phyloP scores from a whole-genome alignment of 1,140 invertebrate genomes.

The Ridgeia piscesae region DNA sequence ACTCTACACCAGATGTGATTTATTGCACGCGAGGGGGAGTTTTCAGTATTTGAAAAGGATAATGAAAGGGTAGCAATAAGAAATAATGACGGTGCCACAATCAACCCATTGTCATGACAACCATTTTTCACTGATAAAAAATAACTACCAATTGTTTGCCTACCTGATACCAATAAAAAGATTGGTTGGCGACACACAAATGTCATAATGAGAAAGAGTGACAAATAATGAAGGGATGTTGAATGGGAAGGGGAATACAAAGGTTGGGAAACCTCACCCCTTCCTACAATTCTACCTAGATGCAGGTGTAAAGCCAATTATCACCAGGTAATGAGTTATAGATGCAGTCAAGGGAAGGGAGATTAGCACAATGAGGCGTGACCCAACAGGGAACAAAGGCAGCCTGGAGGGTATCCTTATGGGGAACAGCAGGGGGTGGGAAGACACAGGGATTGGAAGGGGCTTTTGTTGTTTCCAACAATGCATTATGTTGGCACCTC shows the following conservation, averaged over 20 bases:
- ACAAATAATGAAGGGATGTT: neutral
- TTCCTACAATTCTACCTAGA: neutral
- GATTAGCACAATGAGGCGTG: neutral
- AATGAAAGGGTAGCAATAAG: neutral
- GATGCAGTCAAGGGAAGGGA: neutral
- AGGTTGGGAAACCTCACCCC: neutral
- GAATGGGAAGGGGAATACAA: neutral
- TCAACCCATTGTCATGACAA: neutral
- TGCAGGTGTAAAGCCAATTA: constrained; percentile 3
- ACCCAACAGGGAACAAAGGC: neutral
- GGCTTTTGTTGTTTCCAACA: neutral
- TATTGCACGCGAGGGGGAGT: neutral
- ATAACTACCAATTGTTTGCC: neutral
- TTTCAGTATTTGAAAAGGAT: neutral
- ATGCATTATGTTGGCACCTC: neutral
- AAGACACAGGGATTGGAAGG: neutral
- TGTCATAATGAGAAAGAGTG: too few relatives aligned
- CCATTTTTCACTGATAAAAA: neutral
- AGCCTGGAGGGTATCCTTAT: neutral
- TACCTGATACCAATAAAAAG: neutral
- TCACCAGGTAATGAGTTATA: neutral
- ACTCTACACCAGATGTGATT: neutral
- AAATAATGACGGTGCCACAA: neutral
- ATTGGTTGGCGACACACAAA: neutral
- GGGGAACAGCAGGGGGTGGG: neutral